Percentiles rank a stretch among this genome's conserved stretches.
These are phyloP conservation scores for Hylaeus volcanicus DNA, from an alignment of 1,140 invertebrate genomes.

Conservation along the genomic window DNA sequence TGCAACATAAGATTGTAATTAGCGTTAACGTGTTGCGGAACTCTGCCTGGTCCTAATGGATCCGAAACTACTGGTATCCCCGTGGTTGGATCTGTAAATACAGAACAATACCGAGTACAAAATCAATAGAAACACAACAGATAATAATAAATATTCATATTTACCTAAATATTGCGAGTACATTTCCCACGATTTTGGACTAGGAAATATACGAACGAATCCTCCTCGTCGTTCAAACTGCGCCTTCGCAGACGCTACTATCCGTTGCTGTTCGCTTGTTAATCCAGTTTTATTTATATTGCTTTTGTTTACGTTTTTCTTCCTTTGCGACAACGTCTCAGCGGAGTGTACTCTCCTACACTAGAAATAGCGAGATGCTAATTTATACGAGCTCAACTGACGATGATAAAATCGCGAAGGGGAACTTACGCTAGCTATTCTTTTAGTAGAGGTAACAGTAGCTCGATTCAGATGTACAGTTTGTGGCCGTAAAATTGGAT, in stretches of 20 bases:
- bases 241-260: conserved; percentile 88
- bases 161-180: conserved; percentile 86
- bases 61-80: conserved; percentile 86
- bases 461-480: conserved; percentile 66
- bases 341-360: conserved; percentile 85
- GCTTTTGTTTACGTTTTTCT: conserved; percentile 72
- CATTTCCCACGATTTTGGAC: conserved; percentile 91
- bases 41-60: conserved; percentile 82
- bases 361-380: conserved; percentile 50
- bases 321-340: conserved; percentile 81
- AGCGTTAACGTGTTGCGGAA: conserved; percentile 82
- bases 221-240: conserved; percentile 93
- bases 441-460: conserved; percentile 68
- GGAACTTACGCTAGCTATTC: conserved; percentile 68
- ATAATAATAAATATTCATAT: neutral
- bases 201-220: conserved; percentile 95
- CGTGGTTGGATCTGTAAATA: conserved; percentile 83
- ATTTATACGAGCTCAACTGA: too few relatives aligned
- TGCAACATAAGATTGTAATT: conserved; percentile 92
- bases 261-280: conserved; percentile 89
- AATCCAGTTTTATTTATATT: conserved; percentile 79
- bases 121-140: neutral
- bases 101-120: conserved; percentile 1
- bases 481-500: conserved; percentile 83
- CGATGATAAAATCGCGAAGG: neutral